Conservation (phyloP, 2,797 vertebrate genomes). For the Poeciliopsis presidionis region DNA sequence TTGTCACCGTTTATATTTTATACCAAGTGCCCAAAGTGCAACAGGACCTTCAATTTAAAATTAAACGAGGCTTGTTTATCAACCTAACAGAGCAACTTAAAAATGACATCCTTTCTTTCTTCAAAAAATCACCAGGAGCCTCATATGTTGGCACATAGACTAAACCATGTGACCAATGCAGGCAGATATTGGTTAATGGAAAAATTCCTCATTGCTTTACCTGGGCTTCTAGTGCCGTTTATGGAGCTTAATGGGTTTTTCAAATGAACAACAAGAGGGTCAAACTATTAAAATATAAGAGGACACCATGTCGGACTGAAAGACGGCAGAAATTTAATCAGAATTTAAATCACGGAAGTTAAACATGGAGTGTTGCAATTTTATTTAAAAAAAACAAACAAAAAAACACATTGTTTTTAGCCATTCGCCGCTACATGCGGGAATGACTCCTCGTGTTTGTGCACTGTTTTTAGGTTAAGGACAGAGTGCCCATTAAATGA, state of each 20-base stretch:
- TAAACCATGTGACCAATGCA: slow-evolving; percentile 35
- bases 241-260: slow-evolving; percentile 20
- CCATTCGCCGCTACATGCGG: slow-evolving; percentile 62
- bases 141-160: background rate
- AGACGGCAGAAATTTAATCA: slow-evolving; percentile 81
- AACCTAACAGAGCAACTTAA: background rate
- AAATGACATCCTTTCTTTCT: background rate
- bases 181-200: slow-evolving; percentile 42
- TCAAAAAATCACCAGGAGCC: background rate
- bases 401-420: slow-evolving; percentile 65
- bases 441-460: slow-evolving; percentile 46
- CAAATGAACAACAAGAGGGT: slow-evolving; percentile 29
- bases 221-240: slow-evolving; percentile 28
- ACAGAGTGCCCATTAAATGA: slow-evolving; percentile 70
- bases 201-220: slow-evolving; percentile 15
- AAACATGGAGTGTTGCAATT: slow-evolving; percentile 56
- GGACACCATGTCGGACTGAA: slow-evolving; percentile 65
- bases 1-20: background rate
- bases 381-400: slow-evolving; percentile 21
- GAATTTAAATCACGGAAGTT: slow-evolving; percentile 81
- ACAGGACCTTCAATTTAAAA: background rate
- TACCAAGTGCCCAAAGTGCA: background rate
- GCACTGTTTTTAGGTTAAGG: slow-evolving; percentile 70
- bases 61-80: background rate
- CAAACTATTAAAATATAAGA: slow-evolving; percentile 48